These are phyloP conservation scores for Garrulus glandarius DNA, from an alignment of 2,797 vertebrate species.

Conservation along the genomic window DNA sequence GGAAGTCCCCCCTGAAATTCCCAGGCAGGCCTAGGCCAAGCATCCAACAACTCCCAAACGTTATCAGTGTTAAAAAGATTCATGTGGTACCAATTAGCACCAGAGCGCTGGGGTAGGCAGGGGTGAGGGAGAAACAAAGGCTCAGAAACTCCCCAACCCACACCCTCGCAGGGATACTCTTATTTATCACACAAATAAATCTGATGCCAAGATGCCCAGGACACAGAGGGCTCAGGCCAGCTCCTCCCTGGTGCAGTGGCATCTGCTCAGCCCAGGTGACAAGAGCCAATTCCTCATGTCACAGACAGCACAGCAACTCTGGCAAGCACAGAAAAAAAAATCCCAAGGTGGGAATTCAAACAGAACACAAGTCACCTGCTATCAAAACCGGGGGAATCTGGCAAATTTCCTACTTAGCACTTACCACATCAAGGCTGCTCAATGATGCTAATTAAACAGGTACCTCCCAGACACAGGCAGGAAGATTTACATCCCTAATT, in stretches of 20 bases:
- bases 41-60: background rate
- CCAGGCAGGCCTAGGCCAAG: background rate
- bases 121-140: background rate
- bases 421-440: slow-evolving; percentile 25
- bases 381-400: background rate
- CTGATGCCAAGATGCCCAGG: fast-evolving
- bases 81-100: background rate
- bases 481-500: slow-evolving; percentile 40
- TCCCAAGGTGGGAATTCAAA: background rate
- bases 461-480: background rate
- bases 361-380: background rate
- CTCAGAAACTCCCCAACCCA: background rate
- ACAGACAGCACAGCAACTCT: background rate
- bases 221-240: background rate
- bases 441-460: slow-evolving; percentile 16
- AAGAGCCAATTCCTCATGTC: background rate
- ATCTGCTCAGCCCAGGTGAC: background rate
- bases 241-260: background rate
- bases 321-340: background rate
- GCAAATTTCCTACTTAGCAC: slow-evolving; percentile 26
- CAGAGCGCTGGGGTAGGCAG: background rate
- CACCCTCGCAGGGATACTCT: background rate
- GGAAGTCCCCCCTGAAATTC: background rate
- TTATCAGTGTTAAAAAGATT: background rate
- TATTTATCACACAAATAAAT: background rate